These are phyloP conservation scores for Urocyon cinereoargenteus DNA, from an alignment of 2,797 vertebrate genomes.

Conservation along the genomic window DNA sequence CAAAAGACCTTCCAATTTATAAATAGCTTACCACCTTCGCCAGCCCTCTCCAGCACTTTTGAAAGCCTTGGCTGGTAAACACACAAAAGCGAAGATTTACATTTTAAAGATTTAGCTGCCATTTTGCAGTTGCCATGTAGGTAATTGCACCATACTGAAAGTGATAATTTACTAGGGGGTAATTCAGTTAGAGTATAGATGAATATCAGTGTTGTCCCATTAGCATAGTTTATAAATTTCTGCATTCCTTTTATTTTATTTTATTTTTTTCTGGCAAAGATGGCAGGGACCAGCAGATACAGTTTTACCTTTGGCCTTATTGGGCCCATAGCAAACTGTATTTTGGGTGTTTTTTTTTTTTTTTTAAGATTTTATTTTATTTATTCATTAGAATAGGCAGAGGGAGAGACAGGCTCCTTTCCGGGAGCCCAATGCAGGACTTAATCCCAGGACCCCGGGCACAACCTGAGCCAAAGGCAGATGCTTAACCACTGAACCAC, in stretches of 20 bases:
- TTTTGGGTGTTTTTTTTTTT: not conserved
- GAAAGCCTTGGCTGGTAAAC: constrained; percentile 60
- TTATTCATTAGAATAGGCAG: too few relatives aligned
- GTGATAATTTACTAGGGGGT: not conserved
- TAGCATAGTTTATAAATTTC: not conserved
- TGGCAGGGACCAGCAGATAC: constrained; percentile 26
- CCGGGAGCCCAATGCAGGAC: too few relatives aligned
- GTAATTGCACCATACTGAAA: not conserved
- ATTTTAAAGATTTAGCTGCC: constrained; percentile 31
- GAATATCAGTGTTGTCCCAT: not conserved
- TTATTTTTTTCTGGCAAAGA: not conserved
- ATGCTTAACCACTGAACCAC: too few relatives aligned
- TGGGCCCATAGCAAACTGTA: not conserved
- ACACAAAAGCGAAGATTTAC: not conserved
- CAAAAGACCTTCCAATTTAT: constrained; percentile 70
- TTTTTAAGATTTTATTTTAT: too few relatives aligned
- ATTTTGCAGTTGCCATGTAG: constrained; percentile 31
- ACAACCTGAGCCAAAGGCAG: too few relatives aligned
- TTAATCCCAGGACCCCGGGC: too few relatives aligned
- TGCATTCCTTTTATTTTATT: not conserved
- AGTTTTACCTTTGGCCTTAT: not conserved
- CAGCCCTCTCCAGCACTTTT: not conserved
- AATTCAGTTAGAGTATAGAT: not conserved
- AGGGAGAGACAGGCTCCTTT: too few relatives aligned
- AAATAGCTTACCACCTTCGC: not conserved